A percentile compares a stretch with the other conserved stretches of the same genome.
Evolutionary conservation across 1,140 invertebrate species (phyloP).

Genomic region (Chlorops oryzae): DNA sequence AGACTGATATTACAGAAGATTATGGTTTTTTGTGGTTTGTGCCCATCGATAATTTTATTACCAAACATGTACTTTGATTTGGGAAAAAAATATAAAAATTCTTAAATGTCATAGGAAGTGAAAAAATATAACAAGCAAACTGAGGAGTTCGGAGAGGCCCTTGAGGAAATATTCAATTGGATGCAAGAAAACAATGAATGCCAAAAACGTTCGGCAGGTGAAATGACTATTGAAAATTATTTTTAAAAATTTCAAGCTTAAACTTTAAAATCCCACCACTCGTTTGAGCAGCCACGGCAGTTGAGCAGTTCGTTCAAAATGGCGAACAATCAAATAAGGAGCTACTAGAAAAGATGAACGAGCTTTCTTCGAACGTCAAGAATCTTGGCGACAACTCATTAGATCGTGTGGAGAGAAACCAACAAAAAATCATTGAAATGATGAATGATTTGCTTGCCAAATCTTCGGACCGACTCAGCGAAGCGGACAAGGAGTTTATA

Average conservation of each 20-base stretch:
- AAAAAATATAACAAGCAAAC: conserved; percentile 51
- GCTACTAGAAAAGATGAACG: conserved; percentile 53
- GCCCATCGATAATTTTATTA: too few species aligned
- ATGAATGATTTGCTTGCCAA: conserved; percentile 19
- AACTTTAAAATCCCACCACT: too few species aligned
- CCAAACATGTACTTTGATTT: too few species aligned
- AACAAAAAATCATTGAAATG: conserved; percentile 21
- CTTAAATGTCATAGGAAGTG: conserved; percentile 42
- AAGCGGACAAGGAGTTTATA: conserved; percentile 33
- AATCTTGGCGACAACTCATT: conserved; percentile 49
- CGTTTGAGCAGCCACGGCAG: conserved; percentile 40
- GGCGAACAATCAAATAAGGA: conserved; percentile 42
- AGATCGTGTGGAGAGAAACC: conserved; percentile 23
- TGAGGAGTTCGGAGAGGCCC: conserved; percentile 60
- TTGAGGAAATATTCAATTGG: conserved; percentile 60
- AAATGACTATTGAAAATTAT: too few species aligned
- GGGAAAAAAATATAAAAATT: too few species aligned
- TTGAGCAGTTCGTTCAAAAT: conserved; percentile 26
- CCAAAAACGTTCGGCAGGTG: conserved; percentile 31
- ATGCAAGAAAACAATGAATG: conserved; percentile 51
- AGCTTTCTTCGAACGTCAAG: conserved; percentile 52
- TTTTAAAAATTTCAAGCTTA: too few species aligned
- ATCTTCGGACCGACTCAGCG: conserved; percentile 20
- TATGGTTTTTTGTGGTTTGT: too few species aligned
- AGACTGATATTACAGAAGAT: too few species aligned